Percentiles rank a stretch among this genome's conserved stretches.
Conservation (phyloP, 1,140 invertebrate species). For the Leptinotarsa defecta region DNA sequence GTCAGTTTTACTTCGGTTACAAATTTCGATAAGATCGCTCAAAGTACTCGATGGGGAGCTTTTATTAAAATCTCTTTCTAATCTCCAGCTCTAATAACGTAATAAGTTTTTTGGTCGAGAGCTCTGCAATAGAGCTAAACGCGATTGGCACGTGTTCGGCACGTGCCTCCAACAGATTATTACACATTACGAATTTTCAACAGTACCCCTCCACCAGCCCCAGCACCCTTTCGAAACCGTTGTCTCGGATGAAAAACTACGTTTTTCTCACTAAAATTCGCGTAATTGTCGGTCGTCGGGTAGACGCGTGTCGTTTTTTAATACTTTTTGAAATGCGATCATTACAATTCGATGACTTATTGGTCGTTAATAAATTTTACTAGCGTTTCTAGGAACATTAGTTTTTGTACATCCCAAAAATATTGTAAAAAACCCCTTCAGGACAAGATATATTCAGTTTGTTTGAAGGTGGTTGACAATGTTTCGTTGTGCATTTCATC, state of each 20-base stretch:
- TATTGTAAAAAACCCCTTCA: no score
- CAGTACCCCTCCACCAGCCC: conserved; percentile 19
- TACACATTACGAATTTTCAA: conserved; percentile 37
- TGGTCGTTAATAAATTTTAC: no score
- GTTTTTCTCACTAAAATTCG: conserved; percentile 2
- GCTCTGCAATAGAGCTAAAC: conserved; percentile 33
- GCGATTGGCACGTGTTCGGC: conserved; percentile 31
- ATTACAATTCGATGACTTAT: background rate
- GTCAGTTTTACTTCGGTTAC: background rate
- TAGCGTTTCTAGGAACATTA: no score
- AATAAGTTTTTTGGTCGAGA: conserved; percentile 44
- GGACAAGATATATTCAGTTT: no score
- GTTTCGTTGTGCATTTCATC: no score
- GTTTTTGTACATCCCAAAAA: no score
- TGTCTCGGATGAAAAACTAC: conserved; percentile 12
- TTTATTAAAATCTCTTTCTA: conserved; percentile 33
- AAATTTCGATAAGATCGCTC: conserved; percentile 5
- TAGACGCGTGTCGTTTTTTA: conserved; percentile 8
- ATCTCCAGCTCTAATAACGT: conserved; percentile 39
- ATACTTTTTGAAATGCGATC: background rate
- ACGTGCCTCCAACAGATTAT: conserved; percentile 38
- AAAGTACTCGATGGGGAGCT: background rate
- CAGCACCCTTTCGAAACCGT: conserved; percentile 11
- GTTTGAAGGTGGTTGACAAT: no score
- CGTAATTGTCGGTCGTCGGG: conserved; percentile 12